Evolutionary conservation across 2,888 invertebrate species (phyloP).

Genomic region (Rhingia campestris): DNA sequence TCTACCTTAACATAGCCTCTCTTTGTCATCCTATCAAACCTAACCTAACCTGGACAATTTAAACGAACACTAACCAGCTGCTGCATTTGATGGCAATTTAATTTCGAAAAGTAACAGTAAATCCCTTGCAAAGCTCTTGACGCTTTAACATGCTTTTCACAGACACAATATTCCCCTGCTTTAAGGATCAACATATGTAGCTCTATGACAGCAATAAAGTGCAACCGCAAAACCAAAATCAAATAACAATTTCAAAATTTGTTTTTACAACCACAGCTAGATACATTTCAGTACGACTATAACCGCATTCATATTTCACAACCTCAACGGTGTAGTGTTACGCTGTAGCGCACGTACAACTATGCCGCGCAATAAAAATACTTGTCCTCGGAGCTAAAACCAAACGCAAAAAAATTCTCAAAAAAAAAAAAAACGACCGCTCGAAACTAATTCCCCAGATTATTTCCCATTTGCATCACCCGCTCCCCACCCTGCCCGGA

Average conservation of each 20-base stretch:
- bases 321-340: conserved; percentile 9
- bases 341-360: conserved; percentile 7
- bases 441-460: conserved; percentile 51
- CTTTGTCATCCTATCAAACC: no score
- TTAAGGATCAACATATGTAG: no score
- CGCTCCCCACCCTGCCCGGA: neutral
- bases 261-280: conserved; percentile 1
- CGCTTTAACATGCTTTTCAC: no score
- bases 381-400: conserved; percentile 7
- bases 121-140: no score
- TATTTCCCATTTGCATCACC: conserved; percentile 40
- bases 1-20: no score
- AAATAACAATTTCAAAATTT: conserved; percentile 17
- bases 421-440: neutral
- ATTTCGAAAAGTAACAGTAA: no score
- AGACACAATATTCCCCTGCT: no score
- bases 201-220: neutral
- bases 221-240: conserved; percentile 10
- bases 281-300: neutral
- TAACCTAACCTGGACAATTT: no score
- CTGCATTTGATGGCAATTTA: no score
- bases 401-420: neutral
- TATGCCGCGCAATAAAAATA: conserved; percentile 21
- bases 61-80: no score
- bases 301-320: conserved; percentile 34